These are phyloP conservation scores for Netelia melanura DNA, from an alignment of 2,888 invertebrate genomes.

Conservation along the genomic window DNA sequence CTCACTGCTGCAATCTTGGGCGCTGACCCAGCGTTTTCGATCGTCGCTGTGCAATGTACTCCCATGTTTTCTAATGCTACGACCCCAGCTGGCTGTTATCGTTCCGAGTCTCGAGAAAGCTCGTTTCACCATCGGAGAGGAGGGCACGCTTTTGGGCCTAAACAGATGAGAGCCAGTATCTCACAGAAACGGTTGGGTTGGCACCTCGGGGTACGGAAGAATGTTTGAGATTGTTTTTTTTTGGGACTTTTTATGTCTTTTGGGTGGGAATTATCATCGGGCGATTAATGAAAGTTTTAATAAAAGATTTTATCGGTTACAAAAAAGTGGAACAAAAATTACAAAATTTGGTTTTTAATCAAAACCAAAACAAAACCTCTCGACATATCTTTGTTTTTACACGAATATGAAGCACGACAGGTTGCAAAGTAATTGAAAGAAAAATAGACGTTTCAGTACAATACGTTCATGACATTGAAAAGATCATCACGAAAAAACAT, in stretches of 20 bases:
- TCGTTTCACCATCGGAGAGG: conserved; percentile 96
- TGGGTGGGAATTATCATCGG: conserved; percentile 17
- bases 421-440: conserved; percentile 16
- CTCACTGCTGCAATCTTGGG: conserved; percentile 96
- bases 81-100: conserved; percentile 96
- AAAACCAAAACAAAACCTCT: conserved; percentile 45
- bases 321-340: not conserved
- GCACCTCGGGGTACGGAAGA: conserved; percentile 81
- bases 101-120: conserved; percentile 96
- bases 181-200: conserved; percentile 83
- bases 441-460: conserved; percentile 21
- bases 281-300: not conserved
- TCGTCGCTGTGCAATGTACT: conserved; percentile 93
- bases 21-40: conserved; percentile 96
- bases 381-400: not conserved
- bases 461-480: conserved; percentile 30
- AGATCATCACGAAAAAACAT: conserved; percentile 4
- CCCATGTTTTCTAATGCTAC: conserved; percentile 94
- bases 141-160: conserved; percentile 96
- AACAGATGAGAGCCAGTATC: conserved; percentile 84
- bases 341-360: conserved; percentile 47
- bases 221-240: conserved; percentile 41
- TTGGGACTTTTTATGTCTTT: conserved; percentile 27
- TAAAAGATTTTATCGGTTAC: conserved; percentile 26
- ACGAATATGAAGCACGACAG: conserved; percentile 1